Conservation (phyloP, 2,888 invertebrate genomes). For the Cylloceria caligata region DNA sequence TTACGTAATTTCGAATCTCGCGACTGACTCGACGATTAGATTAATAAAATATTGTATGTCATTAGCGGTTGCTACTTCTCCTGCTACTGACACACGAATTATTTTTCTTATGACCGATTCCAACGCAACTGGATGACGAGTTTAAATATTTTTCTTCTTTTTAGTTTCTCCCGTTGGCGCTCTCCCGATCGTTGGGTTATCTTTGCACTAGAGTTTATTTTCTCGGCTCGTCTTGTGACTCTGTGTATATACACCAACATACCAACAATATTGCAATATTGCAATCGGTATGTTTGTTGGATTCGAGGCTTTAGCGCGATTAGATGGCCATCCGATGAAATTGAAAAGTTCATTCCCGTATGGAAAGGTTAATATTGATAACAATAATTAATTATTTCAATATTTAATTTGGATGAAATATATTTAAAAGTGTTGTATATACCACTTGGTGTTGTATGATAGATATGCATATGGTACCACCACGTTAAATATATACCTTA, state of each 20-base stretch:
- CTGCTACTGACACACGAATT: not conserved
- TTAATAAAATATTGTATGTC: not conserved
- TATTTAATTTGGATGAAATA: too few relatives aligned
- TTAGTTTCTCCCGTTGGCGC: not conserved
- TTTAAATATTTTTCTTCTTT: slow-evolving; percentile 4
- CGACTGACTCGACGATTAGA: not conserved
- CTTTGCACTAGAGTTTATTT: not conserved
- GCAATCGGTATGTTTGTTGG: not conserved
- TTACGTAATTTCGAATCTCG: not conserved
- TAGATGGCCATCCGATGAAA: not conserved
- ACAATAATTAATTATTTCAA: too few relatives aligned
- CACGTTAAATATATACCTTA: too few relatives aligned
- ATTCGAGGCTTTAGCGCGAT: not conserved
- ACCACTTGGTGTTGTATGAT: too few relatives aligned
- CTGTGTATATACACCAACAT: too few relatives aligned
- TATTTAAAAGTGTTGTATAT: too few relatives aligned
- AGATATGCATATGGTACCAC: too few relatives aligned
- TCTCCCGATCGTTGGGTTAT: not conserved
- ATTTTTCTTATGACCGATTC: slow-evolving; percentile 4
- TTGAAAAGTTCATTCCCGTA: not conserved
- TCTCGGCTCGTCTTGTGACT: not conserved
- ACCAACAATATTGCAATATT: too few relatives aligned
- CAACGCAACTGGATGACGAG: not conserved
- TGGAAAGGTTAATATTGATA: too few relatives aligned
- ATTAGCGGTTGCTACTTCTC: not conserved